Conservation (phyloP, 2,797 vertebrate genomes). For the Furcifer pardalis region DNA sequence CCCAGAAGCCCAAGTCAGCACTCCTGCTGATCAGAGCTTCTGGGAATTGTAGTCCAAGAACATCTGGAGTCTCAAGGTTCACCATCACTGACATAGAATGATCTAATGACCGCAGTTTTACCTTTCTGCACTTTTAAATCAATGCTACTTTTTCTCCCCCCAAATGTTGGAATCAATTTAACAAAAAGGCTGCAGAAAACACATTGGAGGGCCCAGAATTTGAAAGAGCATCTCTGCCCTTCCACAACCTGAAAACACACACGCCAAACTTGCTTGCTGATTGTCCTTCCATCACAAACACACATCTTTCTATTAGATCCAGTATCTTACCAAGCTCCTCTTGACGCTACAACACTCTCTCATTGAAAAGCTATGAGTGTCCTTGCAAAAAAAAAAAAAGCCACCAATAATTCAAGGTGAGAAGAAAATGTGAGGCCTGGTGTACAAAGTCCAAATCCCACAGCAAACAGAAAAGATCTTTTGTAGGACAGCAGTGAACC, state of each 20-base stretch:
- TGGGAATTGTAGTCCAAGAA: neutral
- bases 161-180: neutral
- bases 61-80: neutral
- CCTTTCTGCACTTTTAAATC: neutral
- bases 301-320: neutral
- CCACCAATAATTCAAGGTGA: neutral
- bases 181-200: neutral
- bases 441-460: too few relatives aligned
- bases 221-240: neutral
- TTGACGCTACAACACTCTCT: neutral
- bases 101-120: neutral
- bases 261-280: neutral
- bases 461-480: neutral
- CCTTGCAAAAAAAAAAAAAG: neutral
- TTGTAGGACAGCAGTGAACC: neutral
- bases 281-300: too few relatives aligned
- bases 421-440: neutral
- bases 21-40: too few relatives aligned
- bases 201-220: neutral
- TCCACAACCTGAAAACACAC: neutral
- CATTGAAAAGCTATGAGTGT: neutral
- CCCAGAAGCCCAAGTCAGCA: too few relatives aligned
- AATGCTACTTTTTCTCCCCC: neutral
- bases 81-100: too few relatives aligned
- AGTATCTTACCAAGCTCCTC: neutral